Evolutionary conservation across 2,113 vertebrate genomes (phyloP).

Genomic region (Australoheros scitulus): DNA sequence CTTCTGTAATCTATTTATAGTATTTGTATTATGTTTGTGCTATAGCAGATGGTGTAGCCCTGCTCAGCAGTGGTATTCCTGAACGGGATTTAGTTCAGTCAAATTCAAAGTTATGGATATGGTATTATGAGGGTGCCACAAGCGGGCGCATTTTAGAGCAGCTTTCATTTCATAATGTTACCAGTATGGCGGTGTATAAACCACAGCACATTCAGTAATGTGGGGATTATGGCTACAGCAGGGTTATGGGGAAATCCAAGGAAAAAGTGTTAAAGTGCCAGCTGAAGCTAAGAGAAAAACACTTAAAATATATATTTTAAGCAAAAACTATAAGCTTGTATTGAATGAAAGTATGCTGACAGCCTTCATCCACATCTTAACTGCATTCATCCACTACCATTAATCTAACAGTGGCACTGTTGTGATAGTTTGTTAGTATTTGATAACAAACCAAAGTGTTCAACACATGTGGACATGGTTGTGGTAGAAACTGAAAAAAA

Average conservation of each 20-base stretch:
- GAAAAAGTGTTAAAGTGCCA: not conserved
- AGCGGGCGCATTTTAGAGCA: constrained; percentile 35
- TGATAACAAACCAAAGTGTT: not conserved
- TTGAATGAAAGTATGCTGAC: not conserved
- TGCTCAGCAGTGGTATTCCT: constrained; percentile 25
- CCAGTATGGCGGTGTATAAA: constrained; percentile 33
- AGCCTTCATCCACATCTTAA: rapidly evolving
- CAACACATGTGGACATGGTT: not conserved
- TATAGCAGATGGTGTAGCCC: constrained; percentile 48
- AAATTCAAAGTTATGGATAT: constrained; percentile 55
- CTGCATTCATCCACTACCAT: not conserved
- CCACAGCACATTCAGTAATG: constrained; percentile 28
- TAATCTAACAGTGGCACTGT: not conserved
- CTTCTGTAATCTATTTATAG: constrained; percentile 70
- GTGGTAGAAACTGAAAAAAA: not conserved
- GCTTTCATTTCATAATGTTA: constrained; percentile 38
- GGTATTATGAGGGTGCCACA: constrained; percentile 30
- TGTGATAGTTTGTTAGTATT: not conserved
- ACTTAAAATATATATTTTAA: not conserved
- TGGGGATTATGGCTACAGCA: constrained; percentile 34
- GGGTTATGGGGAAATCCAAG: constrained; percentile 5
- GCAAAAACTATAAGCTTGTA: not conserved
- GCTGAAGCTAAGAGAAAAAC: not conserved
- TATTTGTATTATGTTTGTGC: constrained; percentile 59
- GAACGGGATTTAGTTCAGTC: constrained; percentile 52